Evolutionary conservation across 2,113 vertebrate species (phyloP), one percentile per base, ranked within the genome.

Genomic region (Lophura nycthemera): DNA sequence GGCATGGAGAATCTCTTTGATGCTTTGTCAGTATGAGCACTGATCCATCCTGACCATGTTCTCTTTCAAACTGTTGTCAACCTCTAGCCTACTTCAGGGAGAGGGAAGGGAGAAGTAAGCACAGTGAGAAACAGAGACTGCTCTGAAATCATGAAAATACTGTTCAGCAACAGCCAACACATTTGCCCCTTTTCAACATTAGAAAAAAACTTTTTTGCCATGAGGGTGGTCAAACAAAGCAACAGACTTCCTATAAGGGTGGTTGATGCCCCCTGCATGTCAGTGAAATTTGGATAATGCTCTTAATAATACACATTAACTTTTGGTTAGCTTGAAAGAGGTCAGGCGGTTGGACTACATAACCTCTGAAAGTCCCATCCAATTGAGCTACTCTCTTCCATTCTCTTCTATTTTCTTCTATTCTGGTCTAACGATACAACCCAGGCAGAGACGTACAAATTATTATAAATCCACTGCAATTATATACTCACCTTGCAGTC

Each of bases 401-500:
- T 30, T 56, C 36, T n/a, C 27, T 30, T 30, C 29, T 56, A 18
- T 56, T 56, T 56, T 56, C 29, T 38, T 63, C 22, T 34, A 8
- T 21, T 34, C n/a, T 64, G 40, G 17, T 64, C 36, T 29, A 86
- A 66, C 15, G 36, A 30, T 12, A 43, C 56, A 57, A 27, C 10
- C 2, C 38, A 72, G 47, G 2, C 71, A 89, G 47, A 92, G 4
- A 3, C 6, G 18, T 38, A 63, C 1, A 84, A 50, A 1, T 32
- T 5, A 61, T n/a, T 36, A 48, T 16, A 84, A 86, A 89, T 16
- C 27, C 32, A 66, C 0, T 43, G 21, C 3, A 34, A 79, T 42
- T 24, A 78, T 29, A 30, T 65, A 96, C 97, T 97, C 96, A 99
- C 99, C 98, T 99, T 99, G 96, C 99, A 99, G 3, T 99, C 99